Conservation (phyloP, 2,797 vertebrate species). For the Crocodylus rhombifer region DNA sequence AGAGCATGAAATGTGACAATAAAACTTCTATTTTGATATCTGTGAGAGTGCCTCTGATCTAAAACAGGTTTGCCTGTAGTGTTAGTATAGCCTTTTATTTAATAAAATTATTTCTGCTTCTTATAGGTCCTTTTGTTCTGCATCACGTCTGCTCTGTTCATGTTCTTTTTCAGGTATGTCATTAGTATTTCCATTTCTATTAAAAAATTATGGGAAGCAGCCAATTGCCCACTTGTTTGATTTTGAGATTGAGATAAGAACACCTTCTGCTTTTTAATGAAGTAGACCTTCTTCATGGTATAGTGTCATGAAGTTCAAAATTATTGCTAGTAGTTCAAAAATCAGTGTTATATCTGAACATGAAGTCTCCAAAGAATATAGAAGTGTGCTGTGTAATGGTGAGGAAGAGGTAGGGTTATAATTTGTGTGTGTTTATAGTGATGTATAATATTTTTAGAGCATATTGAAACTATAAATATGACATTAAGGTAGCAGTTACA, state of each 20-base stretch:
- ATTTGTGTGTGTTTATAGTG: background rate
- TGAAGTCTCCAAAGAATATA: background rate
- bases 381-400: background rate
- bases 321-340: background rate
- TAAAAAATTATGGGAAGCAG: conserved; percentile 10
- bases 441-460: background rate
- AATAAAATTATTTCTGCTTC: conserved; percentile 64
- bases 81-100: conserved; percentile 9
- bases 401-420: background rate
- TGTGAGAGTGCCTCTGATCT: background rate
- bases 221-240: background rate
- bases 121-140: conserved; percentile 88
- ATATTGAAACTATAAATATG: background rate
- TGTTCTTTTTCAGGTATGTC: conserved; percentile 90
- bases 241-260: background rate
- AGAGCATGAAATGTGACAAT: background rate
- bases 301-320: no score
- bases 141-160: conserved; percentile 88
- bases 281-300: background rate
- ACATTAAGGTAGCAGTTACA: background rate
- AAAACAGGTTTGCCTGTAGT: background rate
- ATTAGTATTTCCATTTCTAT: background rate
- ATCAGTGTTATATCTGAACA: background rate
- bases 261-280: background rate
- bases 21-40: background rate